Evolutionary conservation across 1,140 invertebrate species (phyloP), one percentile per base, ranked within the genome.

Genomic region (Pseudachorutes palmiensis): DNA sequence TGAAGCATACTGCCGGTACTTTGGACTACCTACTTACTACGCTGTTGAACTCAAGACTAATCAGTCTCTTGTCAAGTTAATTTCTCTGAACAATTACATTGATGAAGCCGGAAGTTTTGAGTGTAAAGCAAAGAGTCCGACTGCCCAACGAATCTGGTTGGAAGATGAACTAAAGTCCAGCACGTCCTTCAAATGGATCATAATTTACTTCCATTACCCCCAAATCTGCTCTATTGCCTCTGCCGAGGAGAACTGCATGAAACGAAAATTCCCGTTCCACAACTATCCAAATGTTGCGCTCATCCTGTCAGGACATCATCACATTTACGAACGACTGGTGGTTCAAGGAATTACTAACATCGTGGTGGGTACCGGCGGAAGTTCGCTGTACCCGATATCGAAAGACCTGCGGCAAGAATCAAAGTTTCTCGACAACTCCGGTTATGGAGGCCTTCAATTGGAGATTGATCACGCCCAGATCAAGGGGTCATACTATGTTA

Each of bases 41-140:
- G 5, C 28, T 16, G 32, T 30, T 12, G 28, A 62, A 62, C 28
- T 62, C 5, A 12, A 57, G 22, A 12, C 55, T 5, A 29, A 33
- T 31, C 3, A 62, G 24, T 29, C 26, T 14, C 28, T 62, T 12
- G 16, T 62, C 14, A 62, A 62, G 31, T n/a, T 62, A 31, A 62
- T 62, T 24, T 62, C 60, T 5, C 31, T 62, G 3, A 62, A 62
- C 60, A 62, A 62, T 62, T 62, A 62, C 31, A 33, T 9, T 9
- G 60, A 62, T 9, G 60, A 5, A 22, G 60, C 32, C 14, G 60
- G 60, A 5, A 62, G 24, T 22, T 62, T 62, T 30, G 60, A 62
- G n/a, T 16, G n/a, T n/a, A n/a, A n/a, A n/a, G n/a, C 26, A 16
- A 33, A 14, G 31, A 31, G 5, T 36, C 22, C 55, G 24, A 31